Evolutionary conservation across 2,797 vertebrate species (phyloP).

Genomic region (Amblyraja radiata): DNA sequence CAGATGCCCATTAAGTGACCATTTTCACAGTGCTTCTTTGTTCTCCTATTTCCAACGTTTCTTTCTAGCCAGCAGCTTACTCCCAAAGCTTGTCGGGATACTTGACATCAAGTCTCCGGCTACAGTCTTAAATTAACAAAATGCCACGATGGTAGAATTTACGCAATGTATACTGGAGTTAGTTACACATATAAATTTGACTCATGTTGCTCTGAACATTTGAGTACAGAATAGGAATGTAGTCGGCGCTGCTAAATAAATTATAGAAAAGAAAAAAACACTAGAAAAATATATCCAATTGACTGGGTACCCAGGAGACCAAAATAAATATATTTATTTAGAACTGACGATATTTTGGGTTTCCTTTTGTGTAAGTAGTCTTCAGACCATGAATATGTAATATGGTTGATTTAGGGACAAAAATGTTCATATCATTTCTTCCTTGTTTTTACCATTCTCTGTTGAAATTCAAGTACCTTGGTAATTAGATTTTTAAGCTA

Average conservation of each 20-base stretch:
- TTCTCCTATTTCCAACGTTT: too few species aligned
- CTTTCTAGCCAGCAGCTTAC: too few species aligned
- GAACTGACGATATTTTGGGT: background rate
- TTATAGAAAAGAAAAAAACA: background rate
- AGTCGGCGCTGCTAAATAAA: background rate
- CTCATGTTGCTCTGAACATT: background rate
- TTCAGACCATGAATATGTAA: background rate
- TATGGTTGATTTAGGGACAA: background rate
- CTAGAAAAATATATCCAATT: background rate
- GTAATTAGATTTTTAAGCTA: slow-evolving; percentile 4
- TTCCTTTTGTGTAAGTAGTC: background rate
- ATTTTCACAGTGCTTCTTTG: too few species aligned
- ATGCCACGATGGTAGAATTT: too few species aligned
- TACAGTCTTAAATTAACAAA: too few species aligned
- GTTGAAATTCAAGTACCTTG: slow-evolving; percentile 3
- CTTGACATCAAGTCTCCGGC: too few species aligned
- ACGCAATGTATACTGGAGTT: background rate
- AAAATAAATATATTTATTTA: background rate
- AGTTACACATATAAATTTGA: background rate
- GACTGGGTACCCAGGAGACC: background rate
- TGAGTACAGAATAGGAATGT: background rate
- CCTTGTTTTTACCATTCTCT: background rate
- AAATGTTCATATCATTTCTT: background rate
- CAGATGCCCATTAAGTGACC: too few species aligned
- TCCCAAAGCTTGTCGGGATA: too few species aligned